phyloP scores from a whole-genome alignment of 2,888 invertebrate genomes.

The Automeris io region DNA sequence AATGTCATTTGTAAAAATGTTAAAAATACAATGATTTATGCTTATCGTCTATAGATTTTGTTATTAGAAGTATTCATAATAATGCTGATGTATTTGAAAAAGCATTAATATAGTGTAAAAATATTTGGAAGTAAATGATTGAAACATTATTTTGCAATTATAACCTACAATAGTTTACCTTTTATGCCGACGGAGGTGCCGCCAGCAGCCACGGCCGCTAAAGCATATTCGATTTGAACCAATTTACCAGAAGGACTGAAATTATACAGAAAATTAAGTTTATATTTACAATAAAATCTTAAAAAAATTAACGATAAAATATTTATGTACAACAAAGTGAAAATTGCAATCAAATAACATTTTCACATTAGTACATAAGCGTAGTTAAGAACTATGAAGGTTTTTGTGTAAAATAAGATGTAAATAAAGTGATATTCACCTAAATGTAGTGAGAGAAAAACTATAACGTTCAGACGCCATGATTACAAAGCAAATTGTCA shows the following conservation, averaged over 20 bases:
- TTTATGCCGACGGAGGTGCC: conserved; percentile 99
- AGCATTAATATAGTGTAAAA: no score
- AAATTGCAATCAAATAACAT: conserved; percentile 1
- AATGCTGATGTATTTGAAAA: no score
- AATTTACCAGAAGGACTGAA: conserved; percentile 98
- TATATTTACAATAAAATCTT: not conserved
- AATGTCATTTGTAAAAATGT: no score
- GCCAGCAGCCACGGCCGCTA: conserved; percentile 98
- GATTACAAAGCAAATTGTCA: conserved; percentile 78
- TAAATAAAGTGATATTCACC: conserved; percentile 59
- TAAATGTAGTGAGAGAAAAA: conserved; percentile 91
- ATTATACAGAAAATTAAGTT: conserved; percentile 28
- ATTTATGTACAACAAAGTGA: conserved; percentile 6
- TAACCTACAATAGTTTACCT: conserved; percentile 72
- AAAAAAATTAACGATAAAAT: not conserved
- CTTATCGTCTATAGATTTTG: no score
- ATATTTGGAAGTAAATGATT: no score
- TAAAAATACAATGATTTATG: no score
- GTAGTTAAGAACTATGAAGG: not conserved
- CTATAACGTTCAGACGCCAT: conserved; percentile 98
- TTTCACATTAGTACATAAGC: not conserved
- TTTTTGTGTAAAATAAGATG: conserved; percentile 12
- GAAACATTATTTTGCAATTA: not conserved
- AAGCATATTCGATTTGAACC: conserved; percentile 99
- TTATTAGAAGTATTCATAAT: no score